phyloP scores from a whole-genome alignment of 1,140 invertebrate species.

The Drosophila cardini region DNA sequence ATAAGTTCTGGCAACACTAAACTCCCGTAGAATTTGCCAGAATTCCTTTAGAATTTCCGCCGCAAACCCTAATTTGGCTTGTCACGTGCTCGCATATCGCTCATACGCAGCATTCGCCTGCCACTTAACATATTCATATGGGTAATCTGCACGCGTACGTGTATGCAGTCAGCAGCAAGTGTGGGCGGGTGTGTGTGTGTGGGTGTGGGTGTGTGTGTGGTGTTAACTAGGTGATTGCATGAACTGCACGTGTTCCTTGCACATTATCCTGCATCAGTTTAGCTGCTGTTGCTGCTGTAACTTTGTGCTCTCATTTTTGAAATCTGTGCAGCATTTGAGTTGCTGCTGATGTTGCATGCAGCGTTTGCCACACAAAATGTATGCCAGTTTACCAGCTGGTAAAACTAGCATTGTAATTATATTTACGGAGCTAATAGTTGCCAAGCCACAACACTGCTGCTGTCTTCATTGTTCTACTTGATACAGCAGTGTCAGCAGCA shows the following conservation, averaged over 20 bases:
- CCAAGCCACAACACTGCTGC: constrained; percentile 36
- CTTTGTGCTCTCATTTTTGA: not conserved
- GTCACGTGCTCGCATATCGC: constrained; percentile 46
- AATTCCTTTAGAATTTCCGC: constrained; percentile 27
- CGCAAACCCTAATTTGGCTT: not conserved
- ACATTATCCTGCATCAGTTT: constrained; percentile 27
- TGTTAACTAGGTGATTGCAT: constrained; percentile 62
- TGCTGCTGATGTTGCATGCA: constrained; percentile 23
- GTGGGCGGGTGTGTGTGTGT: constrained; percentile 25
- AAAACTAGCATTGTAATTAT: constrained; percentile 64
- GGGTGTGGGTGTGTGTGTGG: constrained; percentile 38
- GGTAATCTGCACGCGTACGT: constrained; percentile 24
- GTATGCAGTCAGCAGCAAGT: not conserved
- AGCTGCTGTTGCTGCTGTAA: not conserved
- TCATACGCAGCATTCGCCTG: constrained; percentile 59
- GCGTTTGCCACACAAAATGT: constrained; percentile 43
- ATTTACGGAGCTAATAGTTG: constrained; percentile 67
- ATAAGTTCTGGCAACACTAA: too few species aligned
- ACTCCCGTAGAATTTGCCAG: too few species aligned
- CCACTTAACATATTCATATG: constrained; percentile 72
- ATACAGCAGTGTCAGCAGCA: constrained; percentile 17
- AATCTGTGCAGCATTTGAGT: constrained; percentile 13
- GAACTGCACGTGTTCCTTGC: constrained; percentile 57
- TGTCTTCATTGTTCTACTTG: constrained; percentile 64
- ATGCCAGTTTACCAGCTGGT: constrained; percentile 34